Evolutionary conservation across 1,140 invertebrate species (phyloP).

Genomic region (Tetramorium alpestre): DNA sequence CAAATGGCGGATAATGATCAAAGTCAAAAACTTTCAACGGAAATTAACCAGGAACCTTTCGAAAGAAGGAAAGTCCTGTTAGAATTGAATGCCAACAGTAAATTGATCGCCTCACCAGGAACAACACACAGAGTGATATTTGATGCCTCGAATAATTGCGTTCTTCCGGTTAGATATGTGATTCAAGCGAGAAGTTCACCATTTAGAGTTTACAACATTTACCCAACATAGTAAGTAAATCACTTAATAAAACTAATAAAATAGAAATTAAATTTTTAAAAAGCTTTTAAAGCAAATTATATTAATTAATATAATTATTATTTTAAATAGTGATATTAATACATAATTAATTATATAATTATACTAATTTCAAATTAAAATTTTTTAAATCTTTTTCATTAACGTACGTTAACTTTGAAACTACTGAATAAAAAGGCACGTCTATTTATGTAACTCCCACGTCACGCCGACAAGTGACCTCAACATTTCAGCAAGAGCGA

Average conservation of each 20-base stretch:
- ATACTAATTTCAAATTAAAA: neutral
- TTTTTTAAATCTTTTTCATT: neutral
- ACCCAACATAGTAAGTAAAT: conserved; percentile 56
- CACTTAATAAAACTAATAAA: neutral
- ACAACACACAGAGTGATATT: conserved; percentile 71
- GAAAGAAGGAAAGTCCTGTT: conserved; percentile 68
- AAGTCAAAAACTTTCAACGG: conserved; percentile 43
- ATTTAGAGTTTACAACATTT: conserved; percentile 44
- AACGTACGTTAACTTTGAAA: neutral
- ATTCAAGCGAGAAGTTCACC: conserved; percentile 64
- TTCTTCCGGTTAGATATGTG: conserved; percentile 65
- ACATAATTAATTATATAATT: too few relatives aligned
- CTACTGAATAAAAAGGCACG: neutral
- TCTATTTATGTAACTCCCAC: neutral
- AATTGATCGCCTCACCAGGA: conserved; percentile 72
- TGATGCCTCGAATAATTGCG: conserved; percentile 76
- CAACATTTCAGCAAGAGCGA: neutral
- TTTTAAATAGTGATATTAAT: neutral
- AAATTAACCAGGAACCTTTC: conserved; percentile 19
- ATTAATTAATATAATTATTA: too few relatives aligned
- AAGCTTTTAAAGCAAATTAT: too few relatives aligned
- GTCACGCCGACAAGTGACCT: neutral
- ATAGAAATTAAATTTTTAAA: neutral
- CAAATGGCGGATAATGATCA: conserved; percentile 21
- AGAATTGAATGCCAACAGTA: conserved; percentile 74